A percentile compares a stretch with the other conserved stretches of the same genome.
These are phyloP conservation scores for Lithobates sylvaticus DNA, from an alignment of 2,797 vertebrate genomes.

Conservation along the genomic window DNA sequence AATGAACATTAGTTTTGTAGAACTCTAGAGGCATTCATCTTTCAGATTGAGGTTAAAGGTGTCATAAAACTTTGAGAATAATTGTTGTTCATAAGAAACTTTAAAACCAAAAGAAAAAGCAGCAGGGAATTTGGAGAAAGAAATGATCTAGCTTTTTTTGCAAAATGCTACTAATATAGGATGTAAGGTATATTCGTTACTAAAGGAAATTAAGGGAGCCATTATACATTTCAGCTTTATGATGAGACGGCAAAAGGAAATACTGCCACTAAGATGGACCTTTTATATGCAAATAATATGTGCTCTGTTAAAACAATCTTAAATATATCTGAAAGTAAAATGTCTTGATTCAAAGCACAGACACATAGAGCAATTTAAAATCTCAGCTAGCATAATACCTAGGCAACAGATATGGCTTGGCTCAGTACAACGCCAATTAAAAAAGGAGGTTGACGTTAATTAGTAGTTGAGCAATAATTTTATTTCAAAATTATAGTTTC, in stretches of 20 bases:
- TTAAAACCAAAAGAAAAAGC: constrained; percentile 56
- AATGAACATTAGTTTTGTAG: constrained; percentile 51
- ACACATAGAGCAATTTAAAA: constrained; percentile 40
- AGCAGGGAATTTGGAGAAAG: constrained; percentile 58
- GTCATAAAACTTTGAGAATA: constrained; percentile 58
- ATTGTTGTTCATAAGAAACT: constrained; percentile 60
- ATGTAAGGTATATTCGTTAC: constrained; percentile 62
- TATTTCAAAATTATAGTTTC: background rate
- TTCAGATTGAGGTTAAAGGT: constrained; percentile 60
- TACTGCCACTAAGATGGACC: constrained; percentile 56
- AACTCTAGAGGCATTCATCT: constrained; percentile 54
- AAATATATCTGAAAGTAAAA: constrained; percentile 59
- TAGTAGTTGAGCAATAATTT: background rate
- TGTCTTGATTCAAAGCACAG: constrained; percentile 48
- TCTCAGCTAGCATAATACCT: constrained; percentile 29
- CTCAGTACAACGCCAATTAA: constrained; percentile 3
- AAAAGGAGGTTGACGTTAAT: constrained; percentile 27
- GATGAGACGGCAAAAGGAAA: constrained; percentile 59
- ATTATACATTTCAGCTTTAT: constrained; percentile 51
- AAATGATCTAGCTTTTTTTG: constrained; percentile 52
- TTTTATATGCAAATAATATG: constrained; percentile 62
- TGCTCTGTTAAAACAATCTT: constrained; percentile 54
- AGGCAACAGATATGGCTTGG: constrained; percentile 5
- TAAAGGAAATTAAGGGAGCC: constrained; percentile 60
- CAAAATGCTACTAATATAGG: constrained; percentile 58